Evolutionary conservation across 2,888 invertebrate genomes (phyloP).

Genomic region (Cancer borealis): DNA sequence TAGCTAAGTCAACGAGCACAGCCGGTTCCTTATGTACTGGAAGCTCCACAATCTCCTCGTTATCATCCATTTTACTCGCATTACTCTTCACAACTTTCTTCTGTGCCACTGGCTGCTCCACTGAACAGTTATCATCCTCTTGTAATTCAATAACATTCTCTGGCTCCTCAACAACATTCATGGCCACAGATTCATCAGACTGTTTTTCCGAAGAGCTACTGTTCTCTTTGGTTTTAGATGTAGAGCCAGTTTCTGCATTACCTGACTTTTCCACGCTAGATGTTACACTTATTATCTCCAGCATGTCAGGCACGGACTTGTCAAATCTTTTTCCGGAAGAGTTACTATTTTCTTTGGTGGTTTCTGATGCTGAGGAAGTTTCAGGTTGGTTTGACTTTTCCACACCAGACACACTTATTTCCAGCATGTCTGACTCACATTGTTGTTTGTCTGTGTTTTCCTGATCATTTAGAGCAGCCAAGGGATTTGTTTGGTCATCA

Average conservation of each 20-base stretch:
- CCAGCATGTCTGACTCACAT: neutral
- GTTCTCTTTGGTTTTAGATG: neutral
- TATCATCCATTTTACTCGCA: neutral
- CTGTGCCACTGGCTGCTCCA: neutral
- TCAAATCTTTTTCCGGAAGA: neutral
- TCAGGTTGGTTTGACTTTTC: neutral
- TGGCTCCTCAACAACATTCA: neutral
- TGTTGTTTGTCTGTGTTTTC: slow-evolving; percentile 27
- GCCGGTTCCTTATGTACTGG: slow-evolving; percentile 65
- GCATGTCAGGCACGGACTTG: neutral
- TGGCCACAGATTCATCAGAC: neutral
- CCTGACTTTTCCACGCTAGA: neutral
- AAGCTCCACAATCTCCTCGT: slow-evolving; percentile 67
- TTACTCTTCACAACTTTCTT: neutral
- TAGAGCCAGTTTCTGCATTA: neutral
- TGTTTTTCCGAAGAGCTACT: neutral
- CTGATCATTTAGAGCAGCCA: neutral
- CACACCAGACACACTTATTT: neutral
- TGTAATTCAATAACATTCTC: neutral
- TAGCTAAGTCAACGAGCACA: slow-evolving; percentile 59
- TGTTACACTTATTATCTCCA: neutral
- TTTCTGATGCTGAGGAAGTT: neutral
- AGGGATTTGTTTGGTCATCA: neutral
- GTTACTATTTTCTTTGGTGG: neutral
- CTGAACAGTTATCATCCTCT: neutral